Base-by-base conservation (phyloP, 2,888 invertebrate species). In the Eurytoma californica region DNA sequence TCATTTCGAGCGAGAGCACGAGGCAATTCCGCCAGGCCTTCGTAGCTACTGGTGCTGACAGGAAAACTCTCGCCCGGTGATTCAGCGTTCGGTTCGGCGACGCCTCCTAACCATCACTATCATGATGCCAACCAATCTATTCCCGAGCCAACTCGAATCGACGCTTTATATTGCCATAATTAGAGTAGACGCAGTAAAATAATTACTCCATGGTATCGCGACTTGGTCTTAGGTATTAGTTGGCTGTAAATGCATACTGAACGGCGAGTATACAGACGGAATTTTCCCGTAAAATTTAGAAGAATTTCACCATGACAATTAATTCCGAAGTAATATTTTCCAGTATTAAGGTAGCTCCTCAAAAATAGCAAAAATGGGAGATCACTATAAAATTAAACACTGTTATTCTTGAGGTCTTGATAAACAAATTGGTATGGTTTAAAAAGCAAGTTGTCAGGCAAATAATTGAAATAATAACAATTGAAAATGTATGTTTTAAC, bases 11-110 rank as follows among this genome's bases (percentile, higher is more conserved):
- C 7, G 63, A n/a, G 65, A 16, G 65, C 85, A 86, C 87, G 87
- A 87, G 88, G 89, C 88, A 87, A 89, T 90, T 88, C 85, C 87
- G 84, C 84, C 85, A 86, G 87, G 84, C 83, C 85, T 84, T 84
- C 84, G 84, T 80, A 82, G 85, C 85, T 85, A 86, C 89, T 90
- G 90, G 83, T 86, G 85, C 85, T 90, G 89, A 90, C 90, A 90
- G 90, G 90, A 90, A 90, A 90, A 90, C 90, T 90, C 90, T 88
- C 87, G 87, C 86, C 85, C 86, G 88, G 89, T 90, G 90, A 90
- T 90, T 90, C 90, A 90, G 90, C 86, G 90, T 90, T 90, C 85
- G 87, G 87, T 88, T 87, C 86, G 89, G 89, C 87, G 88, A 89
- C 90, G 90, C 89, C 90, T 90, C 87, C 88, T 83, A 85, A 86